Percentiles rank a stretch among this genome's conserved stretches.
phyloP scores from a whole-genome alignment of 2,888 invertebrate genomes.

The Malacosoma neustria region DNA sequence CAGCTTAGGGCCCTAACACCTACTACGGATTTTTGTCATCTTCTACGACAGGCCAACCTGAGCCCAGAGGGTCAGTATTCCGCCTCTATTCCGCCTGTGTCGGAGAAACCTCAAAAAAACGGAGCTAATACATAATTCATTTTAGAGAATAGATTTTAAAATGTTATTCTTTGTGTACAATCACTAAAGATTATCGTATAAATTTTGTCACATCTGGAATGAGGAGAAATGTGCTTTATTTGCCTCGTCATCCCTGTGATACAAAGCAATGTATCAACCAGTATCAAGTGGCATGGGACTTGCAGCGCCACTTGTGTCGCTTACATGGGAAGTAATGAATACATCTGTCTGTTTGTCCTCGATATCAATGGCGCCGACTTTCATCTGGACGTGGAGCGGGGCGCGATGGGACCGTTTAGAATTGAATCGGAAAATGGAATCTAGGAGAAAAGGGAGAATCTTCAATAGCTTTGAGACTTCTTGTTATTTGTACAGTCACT shows the following conservation, averaged over 20 bases:
- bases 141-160: no score
- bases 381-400: constrained; percentile 25
- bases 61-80: no score
- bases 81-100: no score
- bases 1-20: no score
- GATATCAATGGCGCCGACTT: constrained; percentile 37
- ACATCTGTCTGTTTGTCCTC: constrained; percentile 37
- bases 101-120: no score
- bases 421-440: constrained; percentile 18
- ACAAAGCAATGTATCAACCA: background rate
- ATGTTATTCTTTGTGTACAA: no score
- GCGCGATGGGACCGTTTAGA: constrained; percentile 15
- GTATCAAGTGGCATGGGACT: background rate
- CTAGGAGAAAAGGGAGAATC: constrained; percentile 1
- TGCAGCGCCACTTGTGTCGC: constrained; percentile 8
- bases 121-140: no score
- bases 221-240: no score
- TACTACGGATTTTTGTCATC: no score
- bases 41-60: no score
- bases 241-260: constrained; percentile 10
- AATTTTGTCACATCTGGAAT: no score
- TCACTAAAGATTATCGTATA: no score
- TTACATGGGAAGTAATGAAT: constrained; percentile 43
- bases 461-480: background rate
- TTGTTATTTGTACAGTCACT: background rate